phyloP scores from a whole-genome alignment of 2,113 vertebrate species.

The Vanacampus margaritifer region DNA sequence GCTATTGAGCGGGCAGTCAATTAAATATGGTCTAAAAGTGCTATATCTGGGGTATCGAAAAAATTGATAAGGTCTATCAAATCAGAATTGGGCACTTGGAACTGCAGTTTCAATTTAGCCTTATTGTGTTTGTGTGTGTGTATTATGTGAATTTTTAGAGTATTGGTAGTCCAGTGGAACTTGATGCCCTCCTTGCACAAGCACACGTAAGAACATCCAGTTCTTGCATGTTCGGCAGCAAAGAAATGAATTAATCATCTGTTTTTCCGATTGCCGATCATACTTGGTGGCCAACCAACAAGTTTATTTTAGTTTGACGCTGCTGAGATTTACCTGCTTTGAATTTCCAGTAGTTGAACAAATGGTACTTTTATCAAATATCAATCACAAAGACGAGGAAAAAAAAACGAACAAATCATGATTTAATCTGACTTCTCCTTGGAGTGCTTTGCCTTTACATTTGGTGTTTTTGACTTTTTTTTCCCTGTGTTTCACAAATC shows the following conservation, averaged over 20 bases:
- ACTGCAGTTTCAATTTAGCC: neutral
- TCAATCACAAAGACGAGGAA: conserved; percentile 16
- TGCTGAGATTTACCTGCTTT: conserved; percentile 32
- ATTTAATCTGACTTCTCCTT: conserved; percentile 44
- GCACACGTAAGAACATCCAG: conserved; percentile 3
- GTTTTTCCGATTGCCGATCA: conserved; percentile 30
- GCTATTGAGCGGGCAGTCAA: neutral
- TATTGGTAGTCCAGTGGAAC: conserved; percentile 10
- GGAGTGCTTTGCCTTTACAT: conserved; percentile 9
- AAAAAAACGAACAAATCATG: conserved; percentile 29
- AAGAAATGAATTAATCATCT: conserved; percentile 32
- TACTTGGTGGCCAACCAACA: conserved; percentile 42
- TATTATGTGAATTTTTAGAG: neutral
- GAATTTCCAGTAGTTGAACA: conserved; percentile 36
- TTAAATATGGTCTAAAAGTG: neutral
- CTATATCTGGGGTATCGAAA: neutral
- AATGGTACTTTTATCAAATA: conserved; percentile 40
- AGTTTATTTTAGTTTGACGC: conserved; percentile 29
- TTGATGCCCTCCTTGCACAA: conserved; percentile 2
- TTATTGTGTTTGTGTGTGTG: too few relatives aligned
- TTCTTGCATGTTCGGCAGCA: conserved; percentile 1
- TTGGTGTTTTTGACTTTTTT: conserved; percentile 23
- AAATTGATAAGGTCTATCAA: neutral
- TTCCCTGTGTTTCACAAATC: conserved; percentile 33
- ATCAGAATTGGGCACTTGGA: neutral